phyloP scores from a whole-genome alignment of 2,888 invertebrate species.

The Meta bourneti region DNA sequence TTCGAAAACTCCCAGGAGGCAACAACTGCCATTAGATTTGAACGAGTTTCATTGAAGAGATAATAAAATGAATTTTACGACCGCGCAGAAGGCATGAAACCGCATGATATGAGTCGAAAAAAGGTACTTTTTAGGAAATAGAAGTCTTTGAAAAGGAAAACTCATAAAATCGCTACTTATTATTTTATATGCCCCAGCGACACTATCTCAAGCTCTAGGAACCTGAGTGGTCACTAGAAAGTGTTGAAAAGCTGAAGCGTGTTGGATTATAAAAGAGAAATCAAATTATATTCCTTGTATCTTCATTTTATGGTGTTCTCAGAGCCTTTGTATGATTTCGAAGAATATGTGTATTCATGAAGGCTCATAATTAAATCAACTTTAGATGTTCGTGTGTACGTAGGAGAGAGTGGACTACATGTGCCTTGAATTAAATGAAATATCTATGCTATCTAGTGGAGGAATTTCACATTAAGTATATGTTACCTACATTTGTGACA shows the following conservation, averaged over 20 bases:
- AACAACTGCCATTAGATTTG: neutral
- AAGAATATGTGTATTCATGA: too few species aligned
- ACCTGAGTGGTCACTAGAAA: neutral
- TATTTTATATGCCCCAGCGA: neutral
- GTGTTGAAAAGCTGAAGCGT: neutral
- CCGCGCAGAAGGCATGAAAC: neutral
- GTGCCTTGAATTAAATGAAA: too few species aligned
- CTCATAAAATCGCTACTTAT: neutral
- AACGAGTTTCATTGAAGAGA: constrained; percentile 12
- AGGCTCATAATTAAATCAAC: too few species aligned
- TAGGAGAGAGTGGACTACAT: too few species aligned
- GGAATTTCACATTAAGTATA: too few species aligned
- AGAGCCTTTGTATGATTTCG: neutral
- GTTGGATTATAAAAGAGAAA: neutral
- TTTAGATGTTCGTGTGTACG: too few species aligned
- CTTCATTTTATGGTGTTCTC: neutral
- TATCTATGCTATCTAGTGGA: too few species aligned
- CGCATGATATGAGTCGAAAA: neutral
- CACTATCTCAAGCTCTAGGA: neutral
- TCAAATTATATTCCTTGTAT: neutral
- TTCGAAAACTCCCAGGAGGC: neutral
- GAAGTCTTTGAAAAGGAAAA: neutral
- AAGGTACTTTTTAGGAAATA: neutral
- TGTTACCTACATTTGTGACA: too few species aligned
- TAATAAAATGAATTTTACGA: constrained; percentile 8